Evolutionary conservation across 2,888 invertebrate species (phyloP).

Genomic region (Elysia crispata): DNA sequence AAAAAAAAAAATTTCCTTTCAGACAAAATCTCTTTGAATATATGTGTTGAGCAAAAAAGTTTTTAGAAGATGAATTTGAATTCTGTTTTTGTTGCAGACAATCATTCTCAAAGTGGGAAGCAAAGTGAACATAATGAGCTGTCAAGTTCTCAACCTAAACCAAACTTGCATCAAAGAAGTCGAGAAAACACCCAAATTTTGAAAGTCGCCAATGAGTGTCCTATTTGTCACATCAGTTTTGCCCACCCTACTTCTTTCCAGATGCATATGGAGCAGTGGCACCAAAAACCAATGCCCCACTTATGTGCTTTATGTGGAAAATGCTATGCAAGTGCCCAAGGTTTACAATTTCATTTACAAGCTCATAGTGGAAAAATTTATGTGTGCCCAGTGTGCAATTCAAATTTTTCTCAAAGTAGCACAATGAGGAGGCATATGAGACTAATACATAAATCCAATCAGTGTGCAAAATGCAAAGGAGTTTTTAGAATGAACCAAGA

Average conservation of each 20-base stretch:
- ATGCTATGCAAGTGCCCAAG: conserved; percentile 29
- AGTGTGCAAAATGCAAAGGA: not conserved
- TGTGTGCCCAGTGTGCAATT: conserved; percentile 35
- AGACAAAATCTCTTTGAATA: too few species aligned
- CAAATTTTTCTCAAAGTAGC: conserved; percentile 36
- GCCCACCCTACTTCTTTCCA: not conserved
- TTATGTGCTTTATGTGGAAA: conserved; percentile 38
- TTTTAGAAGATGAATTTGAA: too few species aligned
- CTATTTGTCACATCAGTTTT: not conserved
- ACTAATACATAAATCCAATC: not conserved
- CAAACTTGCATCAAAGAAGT: too few species aligned
- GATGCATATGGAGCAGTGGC: not conserved
- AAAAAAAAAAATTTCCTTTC: too few species aligned
- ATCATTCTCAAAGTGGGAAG: too few species aligned
- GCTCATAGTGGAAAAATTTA: conserved; percentile 38
- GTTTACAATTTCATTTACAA: conserved; percentile 37
- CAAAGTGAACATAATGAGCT: too few species aligned
- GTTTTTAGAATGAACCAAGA: not conserved
- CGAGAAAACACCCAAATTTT: too few species aligned
- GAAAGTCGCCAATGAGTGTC: not conserved
- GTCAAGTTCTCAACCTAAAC: too few species aligned
- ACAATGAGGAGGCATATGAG: not conserved
- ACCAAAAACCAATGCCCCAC: not conserved
- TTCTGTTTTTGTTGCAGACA: too few species aligned
- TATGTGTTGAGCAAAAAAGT: too few species aligned